Evolutionary conservation across 2,113 vertebrate species (phyloP), one percentile per base, ranked within the genome.

Genomic region (Ploceus nigricollis): DNA sequence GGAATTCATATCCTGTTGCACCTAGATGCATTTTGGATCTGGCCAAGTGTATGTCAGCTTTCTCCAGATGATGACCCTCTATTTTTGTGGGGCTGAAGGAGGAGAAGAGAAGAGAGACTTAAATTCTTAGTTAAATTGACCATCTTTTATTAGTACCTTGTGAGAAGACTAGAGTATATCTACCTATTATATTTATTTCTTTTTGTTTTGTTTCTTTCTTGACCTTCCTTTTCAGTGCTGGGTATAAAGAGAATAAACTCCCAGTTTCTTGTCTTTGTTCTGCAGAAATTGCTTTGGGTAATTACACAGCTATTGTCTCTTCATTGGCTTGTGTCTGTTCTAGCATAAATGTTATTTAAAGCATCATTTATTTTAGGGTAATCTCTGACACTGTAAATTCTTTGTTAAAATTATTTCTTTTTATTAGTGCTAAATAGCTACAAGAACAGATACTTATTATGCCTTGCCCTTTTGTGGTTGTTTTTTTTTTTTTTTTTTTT

Each of bases 401-500:
- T 66, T 80, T 64, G 75, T 63, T 3, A 1, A 22, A 65, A 70
- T 57, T 50, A 61, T 37, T 51, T 71, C 1, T 73, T 78, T 80
- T 81, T 78, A 18, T 51, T 77, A 25, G 13, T 50, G 19, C 40
- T 44, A 65, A 21, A 57, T 39, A 75, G 11, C 25, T 71, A 33
- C 22, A 71, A 44, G 30, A 82, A 42, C 13, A 84, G 45, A 33
- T 80, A 73, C 22, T 90, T 82, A 61, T 27, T 73, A 54, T 31
- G 13, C 14, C 50, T 57, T 82, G 18, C 33, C 13, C 6, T 58
- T 90, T 65, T 87, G 27, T 84, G 81, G 12, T 13, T 31, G 12
- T 13, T 31, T 94, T 5, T 4, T 95, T 97, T 92, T n/a, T 96
- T 95, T 94, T 6, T 4, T 95, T 92, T 33, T 96, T 95, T 97